Percentiles rank a stretch among this genome's conserved stretches.
Conservation (phyloP, 1,140 invertebrate genomes). For the Temnothorax nylanderi region DNA sequence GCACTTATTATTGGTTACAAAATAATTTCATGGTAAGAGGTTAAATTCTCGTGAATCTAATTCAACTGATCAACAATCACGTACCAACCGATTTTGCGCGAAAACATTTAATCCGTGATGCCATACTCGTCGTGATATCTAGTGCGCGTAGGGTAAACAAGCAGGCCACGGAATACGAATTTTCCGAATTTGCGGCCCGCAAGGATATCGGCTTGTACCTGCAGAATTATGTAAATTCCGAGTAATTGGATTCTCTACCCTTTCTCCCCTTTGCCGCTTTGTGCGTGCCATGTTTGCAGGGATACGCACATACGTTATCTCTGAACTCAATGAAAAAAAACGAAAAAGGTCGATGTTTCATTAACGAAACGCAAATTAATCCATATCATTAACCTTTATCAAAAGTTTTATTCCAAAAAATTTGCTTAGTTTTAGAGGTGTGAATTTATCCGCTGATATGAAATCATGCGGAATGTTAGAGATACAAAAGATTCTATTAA, state of each 20-base stretch:
- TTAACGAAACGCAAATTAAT: neutral
- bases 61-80: conserved; percentile 21
- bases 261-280: neutral
- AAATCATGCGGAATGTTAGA: neutral
- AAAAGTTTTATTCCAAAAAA: neutral
- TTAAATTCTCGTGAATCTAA: conserved; percentile 29
- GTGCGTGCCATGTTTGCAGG: conserved; percentile 13
- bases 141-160: conserved; percentile 64
- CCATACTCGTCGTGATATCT: conserved; percentile 57
- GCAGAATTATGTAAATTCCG: conserved; percentile 70
- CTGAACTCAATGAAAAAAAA: neutral
- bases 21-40: neutral
- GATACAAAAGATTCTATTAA: neutral
- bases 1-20: conserved; percentile 10
- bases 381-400: neutral
- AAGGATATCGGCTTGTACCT: conserved; percentile 56
- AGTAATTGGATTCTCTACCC: conserved; percentile 64
- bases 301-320: neutral
- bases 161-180: conserved; percentile 65
- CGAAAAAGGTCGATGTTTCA: neutral
- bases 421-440: neutral
- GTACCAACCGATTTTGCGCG: conserved; percentile 19
- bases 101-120: conserved; percentile 59
- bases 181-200: conserved; percentile 64
- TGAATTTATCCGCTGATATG: neutral